phyloP scores from a whole-genome alignment of 2,888 invertebrate genomes.

The Thereva nobilitata region DNA sequence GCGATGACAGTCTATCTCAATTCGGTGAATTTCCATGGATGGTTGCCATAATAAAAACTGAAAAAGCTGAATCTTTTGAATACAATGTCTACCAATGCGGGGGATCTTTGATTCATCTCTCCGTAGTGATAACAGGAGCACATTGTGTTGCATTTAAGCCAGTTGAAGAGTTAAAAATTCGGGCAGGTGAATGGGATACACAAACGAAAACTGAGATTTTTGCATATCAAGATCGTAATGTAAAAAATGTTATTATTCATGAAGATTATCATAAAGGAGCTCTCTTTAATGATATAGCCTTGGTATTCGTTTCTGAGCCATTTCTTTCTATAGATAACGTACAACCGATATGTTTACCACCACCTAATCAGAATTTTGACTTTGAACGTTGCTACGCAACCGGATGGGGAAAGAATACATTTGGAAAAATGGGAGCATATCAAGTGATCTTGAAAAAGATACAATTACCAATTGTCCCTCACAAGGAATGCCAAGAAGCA shows the following conservation, averaged over 20 bases:
- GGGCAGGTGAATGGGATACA: constrained; percentile 79
- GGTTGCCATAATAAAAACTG: constrained; percentile 63
- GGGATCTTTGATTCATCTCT: constrained; percentile 72
- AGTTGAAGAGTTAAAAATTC: constrained; percentile 52
- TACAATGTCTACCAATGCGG: constrained; percentile 75
- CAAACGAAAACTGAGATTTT: constrained; percentile 69
- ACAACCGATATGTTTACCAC: constrained; percentile 70
- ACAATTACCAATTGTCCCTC: constrained; percentile 70
- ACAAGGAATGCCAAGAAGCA: constrained; percentile 55
- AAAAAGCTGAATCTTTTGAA: constrained; percentile 43
- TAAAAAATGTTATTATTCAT: constrained; percentile 64
- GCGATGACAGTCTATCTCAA: constrained; percentile 61
- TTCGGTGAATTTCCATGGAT: constrained; percentile 82
- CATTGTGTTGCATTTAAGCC: constrained; percentile 62
- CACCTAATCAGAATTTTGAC: constrained; percentile 54
- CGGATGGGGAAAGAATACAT: constrained; percentile 54
- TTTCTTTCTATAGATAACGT: constrained; percentile 69
- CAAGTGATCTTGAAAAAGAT: constrained; percentile 71
- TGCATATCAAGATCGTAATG: constrained; percentile 71
- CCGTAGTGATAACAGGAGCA: constrained; percentile 75
- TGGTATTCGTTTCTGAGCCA: constrained; percentile 67
- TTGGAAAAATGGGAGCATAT: constrained; percentile 61
- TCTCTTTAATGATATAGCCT: constrained; percentile 74
- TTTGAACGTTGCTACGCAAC: constrained; percentile 50
- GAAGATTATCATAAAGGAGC: constrained; percentile 67